Percentiles rank a stretch among this genome's conserved stretches.
Evolutionary conservation across 1,140 invertebrate genomes (phyloP).

Genomic region (Ooceraea biroi): DNA sequence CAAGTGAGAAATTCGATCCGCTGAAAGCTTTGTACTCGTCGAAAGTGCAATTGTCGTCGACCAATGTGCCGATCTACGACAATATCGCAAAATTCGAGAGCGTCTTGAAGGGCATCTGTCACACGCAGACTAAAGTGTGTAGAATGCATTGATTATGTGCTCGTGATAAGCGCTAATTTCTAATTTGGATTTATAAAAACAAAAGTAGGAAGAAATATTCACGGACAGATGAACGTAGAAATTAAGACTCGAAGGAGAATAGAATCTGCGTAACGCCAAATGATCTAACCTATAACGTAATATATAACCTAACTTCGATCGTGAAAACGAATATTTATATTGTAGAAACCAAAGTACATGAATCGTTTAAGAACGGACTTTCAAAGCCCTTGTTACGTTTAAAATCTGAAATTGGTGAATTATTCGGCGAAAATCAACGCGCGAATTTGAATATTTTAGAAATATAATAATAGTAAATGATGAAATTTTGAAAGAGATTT

Average conservation of each 20-base stretch:
- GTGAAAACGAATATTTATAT: no score
- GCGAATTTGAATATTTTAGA: no score
- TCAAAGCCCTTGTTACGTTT: no score
- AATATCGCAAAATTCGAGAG: constrained; percentile 88
- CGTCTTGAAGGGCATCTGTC: constrained; percentile 49
- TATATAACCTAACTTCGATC: constrained; percentile 35
- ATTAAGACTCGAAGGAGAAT: not conserved
- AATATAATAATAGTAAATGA: no score
- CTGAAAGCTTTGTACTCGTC: constrained; percentile 88
- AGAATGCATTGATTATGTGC: not conserved
- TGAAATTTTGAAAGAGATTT: no score
- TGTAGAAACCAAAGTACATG: no score
- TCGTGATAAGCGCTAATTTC: not conserved
- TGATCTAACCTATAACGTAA: no score
- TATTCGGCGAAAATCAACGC: no score
- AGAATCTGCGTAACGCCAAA: not conserved
- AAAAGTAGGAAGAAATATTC: not conserved
- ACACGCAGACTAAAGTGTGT: constrained; percentile 53
- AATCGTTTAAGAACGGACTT: no score
- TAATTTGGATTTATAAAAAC: not conserved
- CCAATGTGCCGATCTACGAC: constrained; percentile 88
- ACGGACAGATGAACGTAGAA: not conserved
- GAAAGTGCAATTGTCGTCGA: constrained; percentile 86
- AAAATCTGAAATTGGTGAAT: no score
- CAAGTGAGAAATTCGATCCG: constrained; percentile 89